These are phyloP conservation scores for Apamea anceps DNA, from an alignment of 2,888 invertebrate genomes.

Conservation along the genomic window DNA sequence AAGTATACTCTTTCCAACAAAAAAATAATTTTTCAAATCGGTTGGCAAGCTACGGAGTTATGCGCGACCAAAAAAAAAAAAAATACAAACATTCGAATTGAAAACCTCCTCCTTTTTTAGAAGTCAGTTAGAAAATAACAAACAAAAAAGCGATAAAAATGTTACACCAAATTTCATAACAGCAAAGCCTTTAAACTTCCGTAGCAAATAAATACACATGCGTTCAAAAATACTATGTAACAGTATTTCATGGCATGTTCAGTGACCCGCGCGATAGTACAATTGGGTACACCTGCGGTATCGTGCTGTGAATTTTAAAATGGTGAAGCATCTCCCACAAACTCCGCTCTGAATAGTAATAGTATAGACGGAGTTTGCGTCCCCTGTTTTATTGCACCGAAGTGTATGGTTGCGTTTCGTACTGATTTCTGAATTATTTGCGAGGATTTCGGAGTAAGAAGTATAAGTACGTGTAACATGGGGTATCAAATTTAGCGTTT, in stretches of 20 bases:
- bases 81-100: too few species aligned
- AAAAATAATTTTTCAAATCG: too few species aligned
- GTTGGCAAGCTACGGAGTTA: too few species aligned
- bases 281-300: conserved; percentile 63
- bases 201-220: conserved; percentile 60
- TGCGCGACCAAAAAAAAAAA: too few species aligned
- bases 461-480: conserved; percentile 6
- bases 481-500: not conserved
- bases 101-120: too few species aligned
- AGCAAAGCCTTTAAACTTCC: conserved; percentile 53
- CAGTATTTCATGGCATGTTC: conserved; percentile 63
- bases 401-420: conserved; percentile 57
- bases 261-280: conserved; percentile 62
- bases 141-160: conserved; percentile 20
- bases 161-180: conserved; percentile 39
- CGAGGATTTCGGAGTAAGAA: not conserved
- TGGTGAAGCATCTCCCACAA: conserved; percentile 44
- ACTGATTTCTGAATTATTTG: conserved; percentile 61
- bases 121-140: conserved; percentile 2
- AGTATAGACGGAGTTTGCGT: conserved; percentile 38
- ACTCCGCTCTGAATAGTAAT: conserved; percentile 59
- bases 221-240: conserved; percentile 61
- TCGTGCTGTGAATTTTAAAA: conserved; percentile 62
- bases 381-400: conserved; percentile 58
- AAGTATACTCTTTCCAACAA: too few species aligned